Evolutionary conservation across 2,888 invertebrate genomes (phyloP).

Genomic region (Rosalia funebris): DNA sequence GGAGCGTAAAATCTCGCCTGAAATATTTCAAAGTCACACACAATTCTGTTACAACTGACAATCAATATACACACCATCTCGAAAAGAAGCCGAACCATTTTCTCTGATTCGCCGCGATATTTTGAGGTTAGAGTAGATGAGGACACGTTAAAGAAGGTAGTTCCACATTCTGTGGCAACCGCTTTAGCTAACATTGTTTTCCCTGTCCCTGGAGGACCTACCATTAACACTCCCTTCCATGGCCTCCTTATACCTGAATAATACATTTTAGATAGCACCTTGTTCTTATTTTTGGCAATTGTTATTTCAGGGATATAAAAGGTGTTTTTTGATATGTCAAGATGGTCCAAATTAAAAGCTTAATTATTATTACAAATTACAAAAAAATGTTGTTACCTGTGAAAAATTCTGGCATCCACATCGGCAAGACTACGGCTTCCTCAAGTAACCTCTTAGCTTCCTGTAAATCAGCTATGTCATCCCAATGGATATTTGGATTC

Average conservation of each 20-base stretch:
- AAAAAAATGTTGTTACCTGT: too few species aligned
- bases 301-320: too few species aligned
- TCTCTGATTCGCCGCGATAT: constrained; percentile 99
- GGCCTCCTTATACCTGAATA: constrained; percentile 86
- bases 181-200: constrained; percentile 98
- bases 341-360: too few species aligned
- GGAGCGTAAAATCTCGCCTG: constrained; percentile 98
- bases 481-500: constrained; percentile 96
- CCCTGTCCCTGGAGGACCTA: constrained; percentile 92
- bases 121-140: constrained; percentile 98
- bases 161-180: constrained; percentile 97
- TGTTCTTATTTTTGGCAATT: not conserved
- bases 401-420: constrained; percentile 99
- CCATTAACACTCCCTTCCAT: constrained; percentile 97
- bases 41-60: not conserved
- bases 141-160: constrained; percentile 97
- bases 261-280: constrained; percentile 1
- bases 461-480: constrained; percentile 88
- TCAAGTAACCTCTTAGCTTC: constrained; percentile 92
- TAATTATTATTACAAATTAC: too few species aligned
- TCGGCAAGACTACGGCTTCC: constrained; percentile 96
- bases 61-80: constrained; percentile 81
- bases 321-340: too few species aligned
- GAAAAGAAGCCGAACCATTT: constrained; percentile 93
- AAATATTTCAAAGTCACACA: too few species aligned